Base-by-base conservation (phyloP, 2,888 invertebrate species). In the Incurvaria masculella region DNA sequence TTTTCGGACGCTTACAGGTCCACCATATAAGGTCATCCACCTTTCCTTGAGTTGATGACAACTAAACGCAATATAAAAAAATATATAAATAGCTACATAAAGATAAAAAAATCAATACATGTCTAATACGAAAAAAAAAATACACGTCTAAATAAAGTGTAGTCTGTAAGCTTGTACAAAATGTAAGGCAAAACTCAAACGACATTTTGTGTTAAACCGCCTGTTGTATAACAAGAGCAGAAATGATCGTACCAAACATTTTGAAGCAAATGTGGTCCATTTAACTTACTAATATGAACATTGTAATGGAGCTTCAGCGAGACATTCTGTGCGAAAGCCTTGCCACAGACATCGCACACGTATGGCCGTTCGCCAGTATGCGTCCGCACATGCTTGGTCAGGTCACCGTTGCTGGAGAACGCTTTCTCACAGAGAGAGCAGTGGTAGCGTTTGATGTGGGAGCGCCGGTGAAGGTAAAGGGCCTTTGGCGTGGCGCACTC, bases 361-460 rank as follows among this genome's bases (percentile, higher is more conserved):
- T 53, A 79, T 0, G 79, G 79, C 21, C 62, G 66, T 45, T 72
- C 74, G 0, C 79, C 78, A 0, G 79, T 78, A 51, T 79, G 79
- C 0, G 64, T 65, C 0, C 78, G 57, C 1, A 63, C 52, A 44
- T 79, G 79, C 49, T 72, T 76, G 38, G 63, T 62, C 11, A 78
- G 53, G 45, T 79, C 79, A 0, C 65, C 65, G 50, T 68, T 75
- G 0, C 62, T 66, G 0, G 70, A 62, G 52, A 79, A 79, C 41
- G 53, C 64, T 52, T 78, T 79, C 0, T 55, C 58, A 50, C 79
- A 79, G 0, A 21, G 50, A 0, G 67, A 62, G 50, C 73, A 78
- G 2, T 19, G 1, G 1, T 62, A 54, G 3, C 49, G 63, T 45
- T 67, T 71, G 18, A 65, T 65, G 56, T 79, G 79, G 0, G 58